Conservation (phyloP, 2,888 invertebrate genomes). For the Scaptodrosophila latifasciaeformis region DNA sequence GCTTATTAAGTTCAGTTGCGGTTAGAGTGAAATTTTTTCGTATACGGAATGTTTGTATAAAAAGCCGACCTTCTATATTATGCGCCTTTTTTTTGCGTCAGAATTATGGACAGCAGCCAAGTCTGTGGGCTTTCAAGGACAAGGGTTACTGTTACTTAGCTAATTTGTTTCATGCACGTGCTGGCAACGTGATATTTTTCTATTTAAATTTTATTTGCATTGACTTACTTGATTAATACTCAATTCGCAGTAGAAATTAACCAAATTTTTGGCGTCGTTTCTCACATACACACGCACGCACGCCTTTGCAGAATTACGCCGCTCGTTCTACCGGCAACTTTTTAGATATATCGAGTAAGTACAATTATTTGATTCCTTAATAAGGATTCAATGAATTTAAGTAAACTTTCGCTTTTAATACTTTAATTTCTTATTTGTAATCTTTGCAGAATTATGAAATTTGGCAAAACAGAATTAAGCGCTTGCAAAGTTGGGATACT, state of each 20-base stretch:
- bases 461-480: too few species aligned
- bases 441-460: constrained; percentile 8
- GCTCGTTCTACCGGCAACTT: too few species aligned
- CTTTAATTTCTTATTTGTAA: background rate
- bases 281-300: constrained; percentile 28
- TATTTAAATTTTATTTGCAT: too few species aligned
- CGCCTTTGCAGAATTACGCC: too few species aligned
- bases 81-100: constrained; percentile 10
- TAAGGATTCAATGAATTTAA: background rate
- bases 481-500: too few species aligned
- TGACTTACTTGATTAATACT: too few species aligned
- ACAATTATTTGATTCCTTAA: too few species aligned
- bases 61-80: constrained; percentile 35
- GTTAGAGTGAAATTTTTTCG: too few species aligned
- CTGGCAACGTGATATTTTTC: too few species aligned
- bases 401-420: constrained; percentile 5
- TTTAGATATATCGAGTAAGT: too few species aligned
- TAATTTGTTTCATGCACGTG: constrained; percentile 51
- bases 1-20: too few species aligned
- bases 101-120: constrained; percentile 46
- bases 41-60: constrained; percentile 18
- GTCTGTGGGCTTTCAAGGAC: constrained; percentile 58
- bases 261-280: constrained; percentile 8
- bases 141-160: constrained; percentile 45
- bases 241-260: too few species aligned